Base-by-base conservation (phyloP, 64 coral and sea anemone species). In the Pocillopora verrucosa region DNA sequence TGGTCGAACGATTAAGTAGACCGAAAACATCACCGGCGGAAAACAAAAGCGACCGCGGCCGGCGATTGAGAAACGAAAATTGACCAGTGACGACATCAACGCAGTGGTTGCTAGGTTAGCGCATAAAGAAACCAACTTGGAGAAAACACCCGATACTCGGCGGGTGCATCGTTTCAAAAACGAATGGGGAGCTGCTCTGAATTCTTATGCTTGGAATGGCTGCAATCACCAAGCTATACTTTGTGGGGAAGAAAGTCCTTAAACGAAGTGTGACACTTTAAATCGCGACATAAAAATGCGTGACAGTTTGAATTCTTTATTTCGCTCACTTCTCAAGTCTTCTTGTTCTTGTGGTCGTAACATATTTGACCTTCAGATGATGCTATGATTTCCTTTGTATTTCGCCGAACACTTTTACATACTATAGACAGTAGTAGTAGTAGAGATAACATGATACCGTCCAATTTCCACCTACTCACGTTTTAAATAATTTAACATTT, bases 121-220 rank as follows among this genome's bases (percentile, higher is more conserved):
- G 25, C 77, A 98, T 45, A 98, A 95, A 80, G 87, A 95, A 84
- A 84, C 64, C 20, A 90, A 86, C 56, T 73, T 92, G n/a, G 72
- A 73, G 4, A 87, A 84, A n/a, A 98, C 96, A 9, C 93, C 96
- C 1, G 96, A 98, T 22, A 87, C 68, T 34, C 75, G 70, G 75
- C 87, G 96, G 67, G 82, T 91, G 37, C 80, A 94, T 9, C 65
- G 73, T 62, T 89, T 92, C 59, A 95, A 98, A 77, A 93, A 93
- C 13, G 82, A 88, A 79, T 98, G 93, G 93, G 96, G 96, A 0
- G 92, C 86, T 65, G 87, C 92, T 11, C 79, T 98, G 34, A 98
- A 98, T 73, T 98, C 96, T 16, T 95, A 98, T 36, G 96, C 96
- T 13, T 98, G 96, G 96, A 73, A 98, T 58, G 96, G 96, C 24